phyloP scores from a whole-genome alignment of 2,797 vertebrate species.

The Lagocephalus sceleratus region DNA sequence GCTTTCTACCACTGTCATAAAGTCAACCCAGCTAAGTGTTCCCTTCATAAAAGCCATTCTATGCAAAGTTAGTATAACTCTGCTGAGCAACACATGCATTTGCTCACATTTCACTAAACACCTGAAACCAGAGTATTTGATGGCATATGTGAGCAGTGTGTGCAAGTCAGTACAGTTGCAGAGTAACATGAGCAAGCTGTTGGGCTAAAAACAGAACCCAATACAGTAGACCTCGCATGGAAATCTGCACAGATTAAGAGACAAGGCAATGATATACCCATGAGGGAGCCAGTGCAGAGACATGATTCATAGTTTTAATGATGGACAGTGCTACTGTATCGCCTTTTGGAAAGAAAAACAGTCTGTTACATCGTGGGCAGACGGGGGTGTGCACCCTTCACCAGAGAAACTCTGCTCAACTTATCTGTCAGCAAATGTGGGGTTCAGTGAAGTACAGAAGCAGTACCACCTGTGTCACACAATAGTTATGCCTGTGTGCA shows the following conservation, averaged over 20 bases:
- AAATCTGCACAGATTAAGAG: constrained; percentile 67
- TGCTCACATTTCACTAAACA: constrained; percentile 43
- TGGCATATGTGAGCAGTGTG: constrained; percentile 47
- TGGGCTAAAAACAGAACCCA: constrained; percentile 59
- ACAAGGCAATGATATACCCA: constrained; percentile 54
- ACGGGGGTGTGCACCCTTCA: constrained; percentile 46
- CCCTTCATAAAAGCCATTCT: constrained; percentile 22
- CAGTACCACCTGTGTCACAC: constrained; percentile 54
- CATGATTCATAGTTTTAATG: constrained; percentile 66
- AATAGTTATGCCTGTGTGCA: constrained; percentile 59
- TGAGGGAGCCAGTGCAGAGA: constrained; percentile 45
- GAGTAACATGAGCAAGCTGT: constrained; percentile 64
- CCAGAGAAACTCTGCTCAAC: constrained; percentile 50
- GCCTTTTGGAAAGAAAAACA: constrained; percentile 66
- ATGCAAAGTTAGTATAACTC: constrained; percentile 29
- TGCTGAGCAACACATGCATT: constrained; percentile 26
- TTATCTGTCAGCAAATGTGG: constrained; percentile 69
- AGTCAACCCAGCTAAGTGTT: constrained; percentile 27
- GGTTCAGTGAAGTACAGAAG: constrained; percentile 58
- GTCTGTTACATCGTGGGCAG: constrained; percentile 53
- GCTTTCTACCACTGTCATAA: constrained; percentile 37
- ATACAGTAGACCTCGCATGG: constrained; percentile 30
- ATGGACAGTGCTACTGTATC: constrained; percentile 70
- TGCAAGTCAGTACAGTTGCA: constrained; percentile 18
- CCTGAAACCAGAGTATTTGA: constrained; percentile 50